Evolutionary conservation across 1,140 invertebrate species (phyloP), one percentile per base, ranked within the genome.

Genomic region (Globodera rostochiensis): DNA sequence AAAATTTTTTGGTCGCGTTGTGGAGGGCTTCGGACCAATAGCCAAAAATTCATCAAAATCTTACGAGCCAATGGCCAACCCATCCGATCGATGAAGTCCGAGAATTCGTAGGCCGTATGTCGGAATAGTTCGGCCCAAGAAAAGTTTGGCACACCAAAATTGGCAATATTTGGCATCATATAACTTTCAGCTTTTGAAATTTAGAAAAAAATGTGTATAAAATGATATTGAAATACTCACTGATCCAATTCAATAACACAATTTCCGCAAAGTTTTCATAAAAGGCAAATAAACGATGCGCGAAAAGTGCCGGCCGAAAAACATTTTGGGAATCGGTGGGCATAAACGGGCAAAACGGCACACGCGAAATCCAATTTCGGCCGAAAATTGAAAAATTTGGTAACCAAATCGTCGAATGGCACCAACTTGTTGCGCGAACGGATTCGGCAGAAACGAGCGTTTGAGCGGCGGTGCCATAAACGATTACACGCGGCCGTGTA

Each of bases 101-200:
- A 53, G 9, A 80, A 46, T 79, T 80, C 64, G 64, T 73, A 53
- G 8, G 77, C 67, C 47, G n/a, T 75, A 46, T 70, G 71, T 15
- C 19, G 50, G 49, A 19, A 80, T 1, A 80, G 15, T 66, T 80
- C 79, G 60, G 36, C 46, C 79, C 79, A 80, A 13, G 76, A 57
- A 66, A 80, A 80, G 49, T 74, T 74, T 15, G 79, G 79, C 19
- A 80, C 79, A 46, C 79, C 79, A 79, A 75, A 80, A 19, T 70
- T 66, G 36, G 76, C 79, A 66, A 80, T 80, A 47, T 80, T 80
- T 57, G 79, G 79, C 79, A 80, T 50, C n/a, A 47, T 67, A 47
- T 47, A 80, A 36, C 75, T n/a, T 74, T 79, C 77, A 70, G 66
- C 74, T 75, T 47, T 50, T 21, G 25, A 76, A 77, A 77, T 76